Base-by-base conservation (phyloP, 2,888 invertebrate genomes). In the Pyralis farinalis region DNA sequence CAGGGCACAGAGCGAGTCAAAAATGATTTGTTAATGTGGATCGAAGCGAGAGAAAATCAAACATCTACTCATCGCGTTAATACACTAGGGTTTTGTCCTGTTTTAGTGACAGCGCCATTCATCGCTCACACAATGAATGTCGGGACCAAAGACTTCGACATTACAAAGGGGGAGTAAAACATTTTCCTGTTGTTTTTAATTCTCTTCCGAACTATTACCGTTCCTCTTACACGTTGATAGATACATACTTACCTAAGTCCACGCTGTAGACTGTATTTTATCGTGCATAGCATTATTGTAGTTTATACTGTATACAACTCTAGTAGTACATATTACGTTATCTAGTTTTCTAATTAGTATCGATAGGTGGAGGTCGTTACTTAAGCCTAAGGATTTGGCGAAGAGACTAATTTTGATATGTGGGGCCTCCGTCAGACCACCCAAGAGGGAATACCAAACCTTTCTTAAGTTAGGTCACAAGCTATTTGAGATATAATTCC, bases 151-250 rank as follows among this genome's bases (percentile, higher is more conserved):
- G 39, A 49, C 49, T 43, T 49, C 2, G 16, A 4, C 2, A 16
- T 4, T 16, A 43, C 21, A 56, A 55, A 51, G 50, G 48, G n/a
- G 37, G 46, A 36, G 47, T 55, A 58, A 59, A 53, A 40, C 50
- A 44, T 52, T 59, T 58, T 54, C 40, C 49, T 46, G 47, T 55
- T 57, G 52, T 63, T 63, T 62, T 46, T 55, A 51, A 51, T 48
- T 44, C 42, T 42, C 51, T 39, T 44, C 49, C 44, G 37, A 27
- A 33, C 38, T 37, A 46, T 44, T 47, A 35, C 47, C 36, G 47
- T 53, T 53, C 40, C 44, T 46, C 47, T 44, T 40, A 16, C 4
- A 2, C 16, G 16, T 43, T 40, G 12, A 36, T 33, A 16, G 22
- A 20, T 34, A 20, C 16, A 31, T 34, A 35, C 37, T 48, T 46